Evolutionary conservation across 2,113 vertebrate genomes (phyloP).

Genomic region (Anthoscopus minutus): DNA sequence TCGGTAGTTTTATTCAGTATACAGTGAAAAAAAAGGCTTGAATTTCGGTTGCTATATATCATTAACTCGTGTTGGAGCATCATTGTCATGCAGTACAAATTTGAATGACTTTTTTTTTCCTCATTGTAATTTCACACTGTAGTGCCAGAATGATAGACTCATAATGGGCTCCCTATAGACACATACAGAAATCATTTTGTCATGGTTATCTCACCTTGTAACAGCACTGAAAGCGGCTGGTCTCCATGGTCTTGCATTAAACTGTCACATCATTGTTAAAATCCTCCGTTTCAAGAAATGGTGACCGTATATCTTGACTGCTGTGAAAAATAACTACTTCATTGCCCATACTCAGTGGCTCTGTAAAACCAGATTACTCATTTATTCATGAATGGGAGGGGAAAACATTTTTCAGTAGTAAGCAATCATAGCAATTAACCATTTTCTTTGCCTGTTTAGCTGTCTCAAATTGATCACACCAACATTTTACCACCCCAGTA

Average conservation of each 20-base stretch:
- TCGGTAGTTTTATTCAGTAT: not conserved
- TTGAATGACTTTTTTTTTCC: not conserved
- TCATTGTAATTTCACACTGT: slow-evolving; percentile 17
- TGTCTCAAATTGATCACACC: not conserved
- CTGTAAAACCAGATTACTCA: not conserved
- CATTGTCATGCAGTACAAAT: not conserved
- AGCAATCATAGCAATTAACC: not conserved
- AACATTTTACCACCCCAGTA: not conserved
- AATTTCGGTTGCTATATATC: not conserved
- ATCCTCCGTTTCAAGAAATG: not conserved
- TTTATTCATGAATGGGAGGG: not conserved
- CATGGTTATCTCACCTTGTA: slow-evolving; percentile 56
- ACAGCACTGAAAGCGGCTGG: not conserved
- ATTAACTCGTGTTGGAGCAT: not conserved
- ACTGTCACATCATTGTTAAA: slow-evolving; percentile 33
- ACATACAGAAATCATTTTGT: slow-evolving; percentile 52
- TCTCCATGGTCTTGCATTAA: slow-evolving; percentile 47
- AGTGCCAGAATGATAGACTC: slow-evolving; percentile 39
- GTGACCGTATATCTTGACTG: not conserved
- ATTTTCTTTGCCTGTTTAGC: not conserved
- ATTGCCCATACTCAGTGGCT: not conserved
- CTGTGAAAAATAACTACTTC: slow-evolving; percentile 2
- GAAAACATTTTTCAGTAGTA: not conserved
- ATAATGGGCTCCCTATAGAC: slow-evolving; percentile 40
- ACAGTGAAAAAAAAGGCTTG: not conserved